phyloP scores from a whole-genome alignment of 2,888 invertebrate species.

The Tineola bisselliella region DNA sequence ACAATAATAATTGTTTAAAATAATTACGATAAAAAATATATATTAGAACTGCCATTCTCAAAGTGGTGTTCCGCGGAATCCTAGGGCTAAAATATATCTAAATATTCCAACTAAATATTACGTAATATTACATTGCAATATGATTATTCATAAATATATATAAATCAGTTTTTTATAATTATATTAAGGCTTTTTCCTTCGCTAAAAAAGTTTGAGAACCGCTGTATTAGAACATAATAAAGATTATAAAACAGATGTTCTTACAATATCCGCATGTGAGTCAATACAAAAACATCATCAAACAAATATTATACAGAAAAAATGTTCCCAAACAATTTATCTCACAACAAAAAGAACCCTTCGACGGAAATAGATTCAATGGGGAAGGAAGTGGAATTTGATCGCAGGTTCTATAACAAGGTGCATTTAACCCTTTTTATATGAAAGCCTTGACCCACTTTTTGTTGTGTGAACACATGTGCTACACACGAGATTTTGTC shows the following conservation, averaged over 20 bases:
- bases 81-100: no score
- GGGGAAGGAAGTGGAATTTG: constrained; percentile 5
- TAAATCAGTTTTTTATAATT: no score
- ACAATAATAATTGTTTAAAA: no score
- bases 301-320: background rate
- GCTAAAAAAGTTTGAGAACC: no score
- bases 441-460: background rate
- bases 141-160: no score
- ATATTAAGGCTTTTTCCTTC: no score
- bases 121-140: no score
- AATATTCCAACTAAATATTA: no score
- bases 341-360: background rate
- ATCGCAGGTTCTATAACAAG: constrained; percentile 2
- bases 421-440: constrained; percentile 2
- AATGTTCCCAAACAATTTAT: background rate
- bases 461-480: background rate
- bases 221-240: background rate
- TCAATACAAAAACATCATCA: background rate
- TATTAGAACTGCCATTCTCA: no score
- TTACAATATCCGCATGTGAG: background rate
- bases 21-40: no score
- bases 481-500: background rate
- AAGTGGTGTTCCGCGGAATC: no score
- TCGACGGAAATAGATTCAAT: background rate
- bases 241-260: background rate